A percentile compares a stretch with the other conserved stretches of the same genome.
Conservation (phyloP, 1,140 invertebrate species). For the Ceratina australensis region DNA sequence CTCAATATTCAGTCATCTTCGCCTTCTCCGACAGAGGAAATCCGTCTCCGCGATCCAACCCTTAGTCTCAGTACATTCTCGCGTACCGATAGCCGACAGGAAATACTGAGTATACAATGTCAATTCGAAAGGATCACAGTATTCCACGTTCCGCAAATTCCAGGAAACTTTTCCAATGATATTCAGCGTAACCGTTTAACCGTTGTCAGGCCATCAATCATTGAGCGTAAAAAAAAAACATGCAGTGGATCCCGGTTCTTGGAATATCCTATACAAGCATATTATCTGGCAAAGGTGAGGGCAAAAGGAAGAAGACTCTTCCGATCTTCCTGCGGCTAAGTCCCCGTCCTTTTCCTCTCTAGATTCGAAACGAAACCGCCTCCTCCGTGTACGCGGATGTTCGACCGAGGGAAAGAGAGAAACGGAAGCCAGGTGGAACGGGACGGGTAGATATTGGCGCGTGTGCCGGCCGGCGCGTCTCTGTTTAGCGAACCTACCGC, state of each 20-base stretch:
- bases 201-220: too few species aligned
- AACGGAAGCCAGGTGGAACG: constrained; percentile 6
- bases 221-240: too few species aligned
- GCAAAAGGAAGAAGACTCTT: constrained; percentile 44
- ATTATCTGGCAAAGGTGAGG: constrained; percentile 37
- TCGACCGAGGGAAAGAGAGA: constrained; percentile 34
- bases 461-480: constrained; percentile 66
- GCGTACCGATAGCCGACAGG: too few species aligned
- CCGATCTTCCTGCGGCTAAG: constrained; percentile 26
- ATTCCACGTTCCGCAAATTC: too few species aligned
- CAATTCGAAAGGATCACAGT: too few species aligned
- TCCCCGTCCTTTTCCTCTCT: constrained; percentile 4
- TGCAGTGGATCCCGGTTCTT: constrained; percentile 41
- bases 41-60: background rate
- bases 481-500: constrained; percentile 46
- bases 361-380: constrained; percentile 48
- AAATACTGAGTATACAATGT: too few species aligned
- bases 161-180: too few species aligned
- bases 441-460: constrained; percentile 47
- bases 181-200: too few species aligned
- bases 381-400: constrained; percentile 56
- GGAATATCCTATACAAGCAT: constrained; percentile 55
- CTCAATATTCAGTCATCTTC: background rate
- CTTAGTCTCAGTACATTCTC: background rate
- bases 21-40: background rate